A percentile compares a stretch with the other conserved stretches of the same genome.
These are phyloP conservation scores for Agriotes lineatus DNA, from an alignment of 2,888 invertebrate genomes.

Conservation along the genomic window DNA sequence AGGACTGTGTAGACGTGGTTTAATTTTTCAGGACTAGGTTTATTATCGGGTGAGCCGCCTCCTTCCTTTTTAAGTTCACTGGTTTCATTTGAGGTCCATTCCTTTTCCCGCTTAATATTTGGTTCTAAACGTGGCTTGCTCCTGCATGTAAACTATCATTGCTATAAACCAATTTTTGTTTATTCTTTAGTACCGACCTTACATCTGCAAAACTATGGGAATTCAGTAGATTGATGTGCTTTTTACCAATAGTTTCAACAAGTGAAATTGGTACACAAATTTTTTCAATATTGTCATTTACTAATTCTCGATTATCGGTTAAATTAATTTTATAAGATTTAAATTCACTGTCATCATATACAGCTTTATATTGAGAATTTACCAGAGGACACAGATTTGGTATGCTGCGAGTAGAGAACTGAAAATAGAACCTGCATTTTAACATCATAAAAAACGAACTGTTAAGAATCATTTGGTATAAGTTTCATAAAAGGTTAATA, in stretches of 20 bases:
- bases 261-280: conserved; percentile 1
- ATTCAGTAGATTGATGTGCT: not conserved
- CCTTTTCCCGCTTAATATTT: not conserved
- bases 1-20: conserved; percentile 66
- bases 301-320: conserved; percentile 20
- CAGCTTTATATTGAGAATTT: conserved; percentile 13
- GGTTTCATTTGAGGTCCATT: not conserved
- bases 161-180: not conserved
- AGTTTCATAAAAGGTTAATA: too few species aligned
- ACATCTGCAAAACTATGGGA: not conserved
- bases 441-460: not conserved
- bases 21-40: conserved; percentile 67
- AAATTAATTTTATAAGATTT: not conserved
- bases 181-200: not conserved
- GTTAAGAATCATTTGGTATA: too few species aligned
- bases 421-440: not conserved
- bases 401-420: conserved; percentile 9
- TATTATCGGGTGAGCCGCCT: conserved; percentile 50
- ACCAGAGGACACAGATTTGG: not conserved
- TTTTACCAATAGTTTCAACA: not conserved
- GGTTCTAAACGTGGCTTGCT: not conserved
- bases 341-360: conserved; percentile 1
- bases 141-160: not conserved
- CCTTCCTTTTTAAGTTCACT: not conserved
- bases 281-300: conserved; percentile 18